Evolutionary conservation across 2,797 vertebrate species (phyloP), one percentile per base, ranked within the genome.

Genomic region (Streptopelia turtur): DNA sequence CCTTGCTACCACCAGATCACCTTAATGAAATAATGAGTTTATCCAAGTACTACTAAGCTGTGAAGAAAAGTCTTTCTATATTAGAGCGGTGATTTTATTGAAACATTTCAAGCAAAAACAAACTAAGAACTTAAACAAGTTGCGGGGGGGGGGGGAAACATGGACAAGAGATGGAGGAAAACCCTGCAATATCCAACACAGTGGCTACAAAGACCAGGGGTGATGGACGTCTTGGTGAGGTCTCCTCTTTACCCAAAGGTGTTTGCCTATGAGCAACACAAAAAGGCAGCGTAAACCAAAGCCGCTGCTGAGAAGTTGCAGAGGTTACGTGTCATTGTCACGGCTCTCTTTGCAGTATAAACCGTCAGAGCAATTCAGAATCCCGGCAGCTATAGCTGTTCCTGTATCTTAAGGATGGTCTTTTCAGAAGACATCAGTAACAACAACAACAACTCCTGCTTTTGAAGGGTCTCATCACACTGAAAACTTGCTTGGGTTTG

Each of bases 271-370:
- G 4, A 79, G 23, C 63, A 56, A 21, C 21, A 11, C 8, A 20
- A 45, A 45, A 45, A 45, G 43, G 43, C 43, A 45, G 43, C 43
- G 18, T 45, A 45, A 45, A 45, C 43, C 43, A 45, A 45, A 45
- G 43, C 18, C 9, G 9, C 43, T 45, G 43, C 7, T 20, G 43
- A 45, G 43, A 45, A 18, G 43, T 45, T 45, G 43, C 43, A 45
- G 43, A 9, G 95, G 94, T 96, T 94, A 97, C 98, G 97, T 43
- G 87, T 97, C 97, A 97, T 77, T 97, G 97, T 95, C 97, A 96
- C 86, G 92, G 88, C 69, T 93, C 90, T 78, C 97, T 96, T 95
- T 93, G 81, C 94, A 86, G 39, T 33, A 59, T 61, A 65, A 96
- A 49, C 82, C 95, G 84, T 90, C 96, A 84, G 70, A 95, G 94